Evolutionary conservation across 2,888 invertebrate genomes (phyloP), one percentile per base, ranked within the genome.

Genomic region (Caenorhabditis sp.): DNA sequence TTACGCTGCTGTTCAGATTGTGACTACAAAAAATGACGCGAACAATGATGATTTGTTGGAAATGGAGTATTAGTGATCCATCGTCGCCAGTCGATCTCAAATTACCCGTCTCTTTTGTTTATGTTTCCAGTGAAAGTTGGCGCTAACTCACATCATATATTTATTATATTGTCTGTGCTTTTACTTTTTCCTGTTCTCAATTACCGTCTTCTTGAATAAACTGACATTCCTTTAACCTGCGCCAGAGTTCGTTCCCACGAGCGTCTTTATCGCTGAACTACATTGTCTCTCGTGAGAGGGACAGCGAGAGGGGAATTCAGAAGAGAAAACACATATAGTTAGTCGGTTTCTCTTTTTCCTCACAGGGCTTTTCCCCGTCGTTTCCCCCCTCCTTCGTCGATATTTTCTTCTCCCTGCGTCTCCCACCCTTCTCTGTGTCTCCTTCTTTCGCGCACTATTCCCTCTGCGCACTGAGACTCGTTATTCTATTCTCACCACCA

Each of bases 241-340:
- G 9, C 9, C 30, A 7, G 5, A 5, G 5, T 30, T 30, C 30
- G 30, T 30, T 30, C 5, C 9, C 30, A 9, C 30, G 30, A 9
- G 50, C 56, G 68, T 66, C 30, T 58, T 59, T 30, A 59, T 59
- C 68, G 68, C 68, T 2, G 20, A 24, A 52, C 68, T 68, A 52
- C 35, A 41, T 52, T 37, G 46, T 35, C 37, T 37, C 30, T 41
- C 15, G 37, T n/a, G 15, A 1, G 27, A 27, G 30, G 22, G 43
- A 7, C 20, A 27, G 27, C 27, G 13, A 17, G 20, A 17, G 39
- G 56, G 24, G 46, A 39, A 46, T 55, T 71, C 37, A 43, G 61
- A 70, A 26, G 32, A 55, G 61, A 71, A 68, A 68, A 68, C 58
- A 68, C 58, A 50, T 48, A 68, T 68, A 58, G 66, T 68, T 59